Evolutionary conservation across 2,888 invertebrate species (phyloP), one percentile per base, ranked within the genome.

Genomic region (Anarsia innoxiella): DNA sequence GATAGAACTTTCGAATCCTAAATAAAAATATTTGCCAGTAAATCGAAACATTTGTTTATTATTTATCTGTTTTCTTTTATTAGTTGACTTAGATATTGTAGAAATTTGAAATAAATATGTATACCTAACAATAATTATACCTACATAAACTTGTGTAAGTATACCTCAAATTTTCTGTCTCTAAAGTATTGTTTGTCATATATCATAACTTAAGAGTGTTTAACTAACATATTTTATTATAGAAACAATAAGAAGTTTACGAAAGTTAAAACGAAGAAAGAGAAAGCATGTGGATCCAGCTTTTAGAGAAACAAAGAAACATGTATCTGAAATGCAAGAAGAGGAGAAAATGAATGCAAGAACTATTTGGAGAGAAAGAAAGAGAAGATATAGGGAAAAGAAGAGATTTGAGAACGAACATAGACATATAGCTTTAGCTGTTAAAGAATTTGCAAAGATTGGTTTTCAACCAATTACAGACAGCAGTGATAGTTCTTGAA

Each of bases 221-320:
- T 19, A 19, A 5, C 19, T 28, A 6, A 12, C 12, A 3, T 10
- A 28, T 28, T 28, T 28, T 28, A 23, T 23, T 26, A 10, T 5
- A 44, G 33, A 41, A 40, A 23, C 39, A 30, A 15, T 27, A 14
- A 12, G 39, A 41, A 37, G 41, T 41, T 10, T 32, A 27, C 16
- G 31, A 30, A 8, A 9, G 23, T 23, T 48, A 5, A 32, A 36
- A 36, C 44, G 43, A 19, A 13, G 40, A 42, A 14, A 48, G 15
- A 31, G 14, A 15, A 15, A 23, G 11, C 28, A 36, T 14, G 8
- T 13, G 11, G 31, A 35, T 11, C 39, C 36, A 31, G 9, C 36
- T 1, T 12, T 31, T 1, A 12, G 36, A 12, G 39, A 39, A 16
- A 25, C 12, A 3, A 36, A 40, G 13, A 40, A 40, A 30, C 40